Evolutionary conservation across 2,113 vertebrate species (phyloP), one percentile per base, ranked within the genome.

Genomic region (Paedocypris sp.): DNA sequence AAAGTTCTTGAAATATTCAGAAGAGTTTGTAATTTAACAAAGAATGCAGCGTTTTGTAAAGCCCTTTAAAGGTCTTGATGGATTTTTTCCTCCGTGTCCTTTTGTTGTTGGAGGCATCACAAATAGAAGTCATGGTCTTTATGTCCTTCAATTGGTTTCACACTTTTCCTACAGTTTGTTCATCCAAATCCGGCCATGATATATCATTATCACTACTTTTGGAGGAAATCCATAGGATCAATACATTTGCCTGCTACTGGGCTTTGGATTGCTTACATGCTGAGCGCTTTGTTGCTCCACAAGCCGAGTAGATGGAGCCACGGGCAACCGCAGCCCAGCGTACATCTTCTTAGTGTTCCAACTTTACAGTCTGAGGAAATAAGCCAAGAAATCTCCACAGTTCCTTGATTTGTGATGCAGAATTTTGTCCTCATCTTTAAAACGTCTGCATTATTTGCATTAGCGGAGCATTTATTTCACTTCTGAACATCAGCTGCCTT

Each of bases 181-280:
- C 79, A 72, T 75, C 78, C 77, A 86, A 84, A 88, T 86, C 83
- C 79, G 64, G 72, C 80, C 78, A 82, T 85, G 83, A 87, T 86
- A 82, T 87, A 86, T 89, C 83, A 88, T 86, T 89, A 89, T 88
- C 80, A 78, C 85, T 86, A 87, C 85, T 88, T 88, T 88, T 77
- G 82, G 82, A 83, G 79, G 80, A 83, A 87, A 87, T 87, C 87
- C 79, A 87, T 88, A 77, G 70, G 82, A 88, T 89, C 87, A 86
- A 88, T 89, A 83, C 73, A 78, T 88, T 84, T 84, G 84, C 81
- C 80, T 78, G 81, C 79, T 84, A 81, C 83, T 75, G 69, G 78
- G 80, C 79, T 81, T 75, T 82, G 83, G 81, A 87, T 86, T 86
- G 83, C 81, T 78, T 81, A 81, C 83, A 85, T 43, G 80, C 84